Evolutionary conservation across 1,140 invertebrate genomes (phyloP).

Genomic region (Acromyrmex charruanus): DNA sequence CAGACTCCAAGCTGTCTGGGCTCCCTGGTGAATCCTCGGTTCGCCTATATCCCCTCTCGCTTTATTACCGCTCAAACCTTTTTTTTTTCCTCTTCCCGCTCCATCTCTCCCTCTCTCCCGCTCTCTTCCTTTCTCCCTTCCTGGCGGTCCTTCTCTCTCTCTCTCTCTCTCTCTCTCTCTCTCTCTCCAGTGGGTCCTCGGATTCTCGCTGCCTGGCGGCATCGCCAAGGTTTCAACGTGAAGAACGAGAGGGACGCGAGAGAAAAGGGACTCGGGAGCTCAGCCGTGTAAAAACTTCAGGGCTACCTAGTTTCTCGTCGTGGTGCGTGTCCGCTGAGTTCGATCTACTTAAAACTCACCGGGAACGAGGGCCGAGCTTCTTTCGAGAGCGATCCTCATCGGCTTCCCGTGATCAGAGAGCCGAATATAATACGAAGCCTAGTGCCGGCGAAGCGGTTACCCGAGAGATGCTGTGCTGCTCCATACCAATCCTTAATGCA

Average conservation of each 20-base stretch:
- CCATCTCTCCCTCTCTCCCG: conserved; percentile 46
- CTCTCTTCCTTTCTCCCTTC: no score
- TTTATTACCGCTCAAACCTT: conserved; percentile 79
- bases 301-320: conserved; percentile 77
- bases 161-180: conserved; percentile 51
- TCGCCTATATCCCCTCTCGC: conserved; percentile 78
- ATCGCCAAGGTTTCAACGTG: conserved; percentile 63
- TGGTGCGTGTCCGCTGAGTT: conserved; percentile 55
- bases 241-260: conserved; percentile 53
- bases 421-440: conserved; percentile 33
- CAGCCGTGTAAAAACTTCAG: conserved; percentile 74
- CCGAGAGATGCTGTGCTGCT: background rate
- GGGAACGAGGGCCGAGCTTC: background rate
- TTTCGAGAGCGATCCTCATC: conserved; percentile 36
- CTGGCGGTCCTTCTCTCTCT: no score
- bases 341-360: conserved; percentile 73
- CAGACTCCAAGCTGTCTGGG: conserved; percentile 86
- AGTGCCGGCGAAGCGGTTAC: background rate
- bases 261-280: conserved; percentile 54
- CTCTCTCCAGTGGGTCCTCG: conserved; percentile 69
- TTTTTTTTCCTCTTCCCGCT: conserved; percentile 56
- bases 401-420: conserved; percentile 31
- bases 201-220: conserved; percentile 75
- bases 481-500: conserved; percentile 19
- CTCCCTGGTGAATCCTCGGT: conserved; percentile 79